Evolutionary conservation across 2,797 vertebrate species (phyloP).

Genomic region (Decapterus maruadsi): DNA sequence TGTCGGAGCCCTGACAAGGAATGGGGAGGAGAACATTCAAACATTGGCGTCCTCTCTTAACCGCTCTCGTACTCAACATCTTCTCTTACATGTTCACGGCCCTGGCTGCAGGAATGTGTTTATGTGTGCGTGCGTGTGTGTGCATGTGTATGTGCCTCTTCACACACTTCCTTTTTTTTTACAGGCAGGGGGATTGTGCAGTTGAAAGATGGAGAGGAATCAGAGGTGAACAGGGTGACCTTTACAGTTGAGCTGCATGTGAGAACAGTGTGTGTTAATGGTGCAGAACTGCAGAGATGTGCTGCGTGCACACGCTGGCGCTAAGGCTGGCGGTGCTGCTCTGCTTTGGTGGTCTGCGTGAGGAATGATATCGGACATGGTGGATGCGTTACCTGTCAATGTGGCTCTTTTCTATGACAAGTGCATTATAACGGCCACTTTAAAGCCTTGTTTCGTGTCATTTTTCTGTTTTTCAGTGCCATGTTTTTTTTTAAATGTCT

Average conservation of each 20-base stretch:
- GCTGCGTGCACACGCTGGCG: neutral
- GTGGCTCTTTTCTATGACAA: conserved; percentile 28
- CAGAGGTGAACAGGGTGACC: conserved; percentile 50
- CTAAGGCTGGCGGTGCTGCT: conserved; percentile 9
- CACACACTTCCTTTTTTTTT: conserved; percentile 5
- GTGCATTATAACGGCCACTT: neutral
- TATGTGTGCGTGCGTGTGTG: neutral
- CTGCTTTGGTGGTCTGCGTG: conserved; percentile 69
- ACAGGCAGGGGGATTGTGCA: conserved; percentile 25
- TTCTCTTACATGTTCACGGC: neutral
- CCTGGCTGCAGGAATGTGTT: conserved; percentile 6
- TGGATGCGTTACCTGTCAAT: conserved; percentile 48
- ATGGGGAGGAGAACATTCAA: conserved; percentile 54
- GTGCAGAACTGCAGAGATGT: conserved; percentile 67
- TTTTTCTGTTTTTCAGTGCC: neutral
- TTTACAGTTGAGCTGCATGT: conserved; percentile 68
- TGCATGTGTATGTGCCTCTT: conserved; percentile 2
- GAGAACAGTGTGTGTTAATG: conserved; percentile 66
- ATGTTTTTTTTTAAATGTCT: neutral
- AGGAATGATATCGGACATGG: conserved; percentile 50
- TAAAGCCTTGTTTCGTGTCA: neutral
- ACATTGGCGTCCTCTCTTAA: conserved; percentile 37
- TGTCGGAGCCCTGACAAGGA: conserved; percentile 56
- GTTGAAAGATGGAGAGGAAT: conserved; percentile 61
- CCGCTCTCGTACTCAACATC: conserved; percentile 29